These are phyloP conservation scores for Bujurquina vittata DNA, from an alignment of 2,113 vertebrate species.

Conservation along the genomic window DNA sequence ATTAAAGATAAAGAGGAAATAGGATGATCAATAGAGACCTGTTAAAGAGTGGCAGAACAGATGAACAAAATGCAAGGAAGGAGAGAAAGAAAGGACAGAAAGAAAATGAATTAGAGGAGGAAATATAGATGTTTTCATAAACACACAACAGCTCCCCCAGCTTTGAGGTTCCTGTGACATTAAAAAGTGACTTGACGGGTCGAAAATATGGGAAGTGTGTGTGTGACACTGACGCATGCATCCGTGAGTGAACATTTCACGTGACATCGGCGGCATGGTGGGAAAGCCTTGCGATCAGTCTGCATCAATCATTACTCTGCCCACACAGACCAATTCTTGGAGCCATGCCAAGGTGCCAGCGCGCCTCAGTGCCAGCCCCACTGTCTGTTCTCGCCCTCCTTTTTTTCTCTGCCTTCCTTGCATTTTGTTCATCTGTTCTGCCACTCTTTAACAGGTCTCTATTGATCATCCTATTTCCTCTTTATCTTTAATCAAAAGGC, in stretches of 20 bases:
- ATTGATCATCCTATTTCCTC: conserved; percentile 78
- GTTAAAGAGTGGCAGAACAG: conserved; percentile 62
- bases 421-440: conserved; percentile 50
- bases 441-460: conserved; percentile 70
- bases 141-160: not conserved
- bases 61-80: conserved; percentile 42
- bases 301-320: conserved; percentile 52
- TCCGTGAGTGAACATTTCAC: conserved; percentile 33
- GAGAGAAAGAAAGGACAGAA: conserved; percentile 8
- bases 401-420: conserved; percentile 1
- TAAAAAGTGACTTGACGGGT: conserved; percentile 13
- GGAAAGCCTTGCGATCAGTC: conserved; percentile 51
- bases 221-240: not conserved
- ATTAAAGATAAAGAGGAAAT: conserved; percentile 82
- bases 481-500: conserved; percentile 83
- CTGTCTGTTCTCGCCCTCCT: conserved; percentile 44
- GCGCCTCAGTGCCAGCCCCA: conserved; percentile 27
- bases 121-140: not conserved
- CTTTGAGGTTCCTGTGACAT: conserved; percentile 29
- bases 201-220: not conserved
- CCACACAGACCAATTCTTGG: conserved; percentile 56
- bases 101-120: not conserved
- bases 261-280: conserved; percentile 50
- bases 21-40: conserved; percentile 75
- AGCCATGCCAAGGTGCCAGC: conserved; percentile 47